Base-by-base conservation (phyloP, 2,888 invertebrate species). In the Eurytoma californica region DNA sequence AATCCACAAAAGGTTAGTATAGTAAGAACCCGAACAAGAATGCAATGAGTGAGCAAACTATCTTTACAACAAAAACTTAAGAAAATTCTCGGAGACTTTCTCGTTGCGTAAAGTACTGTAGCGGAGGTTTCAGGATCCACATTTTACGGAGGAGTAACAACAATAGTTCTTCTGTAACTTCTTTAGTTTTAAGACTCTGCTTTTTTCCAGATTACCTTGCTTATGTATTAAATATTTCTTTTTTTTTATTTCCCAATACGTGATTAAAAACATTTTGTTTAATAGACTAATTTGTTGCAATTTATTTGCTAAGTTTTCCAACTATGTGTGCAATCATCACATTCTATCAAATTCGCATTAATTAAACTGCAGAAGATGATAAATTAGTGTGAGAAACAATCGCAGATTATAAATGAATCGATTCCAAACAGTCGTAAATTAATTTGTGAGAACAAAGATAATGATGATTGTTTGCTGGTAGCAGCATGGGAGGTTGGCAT, bases 61-160 rank as follows among this genome's bases (percentile, higher is more conserved):
- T 3, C 39, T 39, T 39, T 39, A 7, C 39, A 39, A 39, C 39
- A 47, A 72, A 72, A 61, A 49, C 60, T 16, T 16, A 47, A 55
- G 65, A 72, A 65, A 72, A 72, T 72, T 63, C 65, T 63, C 65
- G 55, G 72, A 65, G 63, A 72, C 65, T 72, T 72, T 72, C 72
- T 72, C 72, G 65, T 72, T 72, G 72, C 65, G n/a, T 65, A 53
- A 63, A 72, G 65, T 72, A 72, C 63, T 72, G 55, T 39, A 20
- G n/a, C 72, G 24, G 24, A 12, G 57, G 39, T 24, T 57, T 57
- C 57, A 55, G 18, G 30, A 20, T 39, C 39, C 18, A 47, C 57
- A 20, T 57, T 69, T 39, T 57, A 16, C 53, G 30, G 28, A 60
- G 60, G 24, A 0, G 16, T 24, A 53, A 24, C 51, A 3, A 55